phyloP scores from a whole-genome alignment of 2,797 vertebrate genomes.

The Sebastiscus albofasciatus region DNA sequence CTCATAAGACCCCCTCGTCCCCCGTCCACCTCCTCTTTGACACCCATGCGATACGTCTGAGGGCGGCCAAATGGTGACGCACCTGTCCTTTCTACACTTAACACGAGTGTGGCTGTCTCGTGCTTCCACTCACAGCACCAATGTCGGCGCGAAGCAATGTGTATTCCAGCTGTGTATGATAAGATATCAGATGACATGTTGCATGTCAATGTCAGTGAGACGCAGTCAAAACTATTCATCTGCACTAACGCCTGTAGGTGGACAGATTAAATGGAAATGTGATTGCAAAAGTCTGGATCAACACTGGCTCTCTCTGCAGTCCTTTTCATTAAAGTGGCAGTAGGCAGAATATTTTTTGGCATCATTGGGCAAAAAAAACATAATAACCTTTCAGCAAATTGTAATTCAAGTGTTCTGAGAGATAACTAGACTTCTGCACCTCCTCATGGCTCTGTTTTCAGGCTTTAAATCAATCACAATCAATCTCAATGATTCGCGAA shows the following conservation, averaged over 20 bases:
- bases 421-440: too few species aligned
- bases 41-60: conserved; percentile 75
- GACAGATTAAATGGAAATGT: conserved; percentile 30
- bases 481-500: too few species aligned
- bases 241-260: conserved; percentile 21
- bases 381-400: too few species aligned
- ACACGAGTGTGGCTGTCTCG: conserved; percentile 9
- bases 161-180: conserved; percentile 71
- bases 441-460: too few species aligned
- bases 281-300: conserved; percentile 60
- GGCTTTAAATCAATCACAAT: too few species aligned
- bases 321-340: conserved; percentile 30
- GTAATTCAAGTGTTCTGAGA: too few species aligned
- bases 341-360: too few species aligned
- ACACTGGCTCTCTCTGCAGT: conserved; percentile 17
- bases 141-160: conserved; percentile 22
- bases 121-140: conserved; percentile 26
- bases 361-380: too few species aligned
- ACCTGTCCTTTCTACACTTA: conserved; percentile 72
- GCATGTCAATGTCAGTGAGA: conserved; percentile 31
- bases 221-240: conserved; percentile 31
- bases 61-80: conserved; percentile 77
- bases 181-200: conserved; percentile 53
- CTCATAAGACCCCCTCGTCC: conserved; percentile 1
- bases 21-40: conserved; percentile 70